Evolutionary conservation across 2,888 invertebrate species (phyloP), one percentile per base, ranked within the genome.

Genomic region (Tenthredo mesomela): DNA sequence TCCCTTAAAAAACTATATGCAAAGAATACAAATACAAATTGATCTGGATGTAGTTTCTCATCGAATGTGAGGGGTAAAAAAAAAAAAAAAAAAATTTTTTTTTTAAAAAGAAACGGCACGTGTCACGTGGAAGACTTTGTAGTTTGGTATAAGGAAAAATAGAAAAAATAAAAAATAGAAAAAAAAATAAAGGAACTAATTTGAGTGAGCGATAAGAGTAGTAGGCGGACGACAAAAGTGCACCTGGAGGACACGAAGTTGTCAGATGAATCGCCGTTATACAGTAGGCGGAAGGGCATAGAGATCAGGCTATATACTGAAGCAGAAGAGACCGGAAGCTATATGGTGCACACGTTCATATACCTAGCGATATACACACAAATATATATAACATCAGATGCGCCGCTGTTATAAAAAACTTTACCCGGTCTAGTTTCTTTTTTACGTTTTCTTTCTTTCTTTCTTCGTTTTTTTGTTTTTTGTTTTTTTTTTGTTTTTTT

Each of bases 311-410:
- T 18, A 47, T 25, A 40, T 43, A 21, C 50, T 21, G 18, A 29
- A 47, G 18, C 33, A 82, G 33, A 70, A 82, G 65, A 82, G 67
- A 67, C 67, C 82, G 82, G 82, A 82, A 82, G 82, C 47, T 33
- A 1, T 2, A 33, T 47, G 29, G 18, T 29, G 47, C 33, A 18
- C 47, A 18, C 33, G 61, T 82, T 21, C 65, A 58, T 54, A 37
- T 78, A 37, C 37, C 37, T 37, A 50, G 25, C 9, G 4, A 75
- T 25, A 43, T 54, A 82, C 67, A 67, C 67, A 82, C 43, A 40
- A 29, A 37, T 70, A 47, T 70, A 58, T 82, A 65, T 70, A 70
- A 82, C 67, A 82, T 82, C 82, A 82, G 82, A 82, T 82, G 70
- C 25, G 82, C 82, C 82, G 82, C 82, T 82, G 82, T 43, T 50